phyloP scores from a whole-genome alignment of 2,888 invertebrate species.

The Nomada fabriciana region DNA sequence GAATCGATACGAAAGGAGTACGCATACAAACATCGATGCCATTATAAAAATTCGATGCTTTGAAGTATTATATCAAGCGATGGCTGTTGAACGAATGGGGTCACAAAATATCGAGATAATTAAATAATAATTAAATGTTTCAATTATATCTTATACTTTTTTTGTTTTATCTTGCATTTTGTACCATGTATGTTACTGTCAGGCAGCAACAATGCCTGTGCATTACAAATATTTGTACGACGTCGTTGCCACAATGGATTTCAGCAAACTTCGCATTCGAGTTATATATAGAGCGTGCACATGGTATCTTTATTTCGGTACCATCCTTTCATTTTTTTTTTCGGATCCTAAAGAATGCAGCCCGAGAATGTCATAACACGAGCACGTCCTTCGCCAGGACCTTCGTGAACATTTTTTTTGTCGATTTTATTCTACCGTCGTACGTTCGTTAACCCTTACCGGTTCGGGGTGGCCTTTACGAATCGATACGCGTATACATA shows the following conservation, averaged over 20 bases:
- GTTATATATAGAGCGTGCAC: neutral
- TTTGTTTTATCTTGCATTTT: no score
- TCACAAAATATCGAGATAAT: no score
- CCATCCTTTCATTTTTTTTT: neutral
- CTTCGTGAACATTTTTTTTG: slow-evolving; percentile 58
- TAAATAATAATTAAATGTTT: no score
- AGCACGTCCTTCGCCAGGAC: slow-evolving; percentile 64
- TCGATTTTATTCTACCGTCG: slow-evolving; percentile 47
- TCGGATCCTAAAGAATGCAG: slow-evolving; percentile 34
- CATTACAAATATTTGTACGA: no score
- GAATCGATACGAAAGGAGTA: no score
- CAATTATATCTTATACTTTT: no score
- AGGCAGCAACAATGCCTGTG: no score
- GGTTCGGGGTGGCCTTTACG: slow-evolving; percentile 56
- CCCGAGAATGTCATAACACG: slow-evolving; percentile 53
- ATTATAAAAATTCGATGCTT: no score
- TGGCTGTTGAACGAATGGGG: no score
- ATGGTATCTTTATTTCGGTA: slow-evolving; percentile 16
- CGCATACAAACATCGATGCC: no score
- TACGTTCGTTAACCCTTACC: slow-evolving; percentile 65
- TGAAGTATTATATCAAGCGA: no score
- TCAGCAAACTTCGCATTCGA: neutral
- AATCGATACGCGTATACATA: slow-evolving; percentile 14
- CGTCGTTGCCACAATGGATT: neutral
- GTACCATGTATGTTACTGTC: no score